Conservation (phyloP, 1,140 invertebrate species). For the Octopus bimaculoides region DNA sequence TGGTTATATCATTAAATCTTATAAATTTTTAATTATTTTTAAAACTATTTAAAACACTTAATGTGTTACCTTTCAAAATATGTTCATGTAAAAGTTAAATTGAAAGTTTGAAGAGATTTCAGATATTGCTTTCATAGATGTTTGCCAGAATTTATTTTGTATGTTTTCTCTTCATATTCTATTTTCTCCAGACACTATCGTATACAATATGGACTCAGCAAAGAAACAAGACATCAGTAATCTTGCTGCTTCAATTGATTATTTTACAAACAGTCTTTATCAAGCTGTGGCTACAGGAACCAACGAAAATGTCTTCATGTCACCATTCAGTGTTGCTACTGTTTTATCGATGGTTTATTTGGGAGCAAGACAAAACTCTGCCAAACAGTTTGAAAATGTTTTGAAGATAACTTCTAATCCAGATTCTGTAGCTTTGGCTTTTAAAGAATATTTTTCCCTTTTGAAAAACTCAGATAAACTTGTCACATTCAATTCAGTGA, state of each 20-base stretch:
- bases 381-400: slow-evolving; percentile 49
- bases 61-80: too few species aligned
- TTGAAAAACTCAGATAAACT: slow-evolving; percentile 63
- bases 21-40: too few species aligned
- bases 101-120: too few species aligned
- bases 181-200: too few species aligned
- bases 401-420: neutral
- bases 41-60: too few species aligned
- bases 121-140: too few species aligned
- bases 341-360: slow-evolving; percentile 79
- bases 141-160: too few species aligned
- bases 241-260: neutral
- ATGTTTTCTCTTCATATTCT: too few species aligned
- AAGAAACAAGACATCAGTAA: neutral
- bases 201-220: too few species aligned
- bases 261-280: neutral
- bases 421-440: slow-evolving; percentile 11
- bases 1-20: too few species aligned
- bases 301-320: slow-evolving; percentile 76
- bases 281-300: neutral
- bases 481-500: slow-evolving; percentile 74
- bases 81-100: too few species aligned
- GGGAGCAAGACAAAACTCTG: slow-evolving; percentile 70
- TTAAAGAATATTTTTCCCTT: slow-evolving; percentile 63
- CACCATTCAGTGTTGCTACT: slow-evolving; percentile 82